Evolutionary conservation across 1,140 invertebrate species (phyloP).

Genomic region (Eurosta solidaginis): DNA sequence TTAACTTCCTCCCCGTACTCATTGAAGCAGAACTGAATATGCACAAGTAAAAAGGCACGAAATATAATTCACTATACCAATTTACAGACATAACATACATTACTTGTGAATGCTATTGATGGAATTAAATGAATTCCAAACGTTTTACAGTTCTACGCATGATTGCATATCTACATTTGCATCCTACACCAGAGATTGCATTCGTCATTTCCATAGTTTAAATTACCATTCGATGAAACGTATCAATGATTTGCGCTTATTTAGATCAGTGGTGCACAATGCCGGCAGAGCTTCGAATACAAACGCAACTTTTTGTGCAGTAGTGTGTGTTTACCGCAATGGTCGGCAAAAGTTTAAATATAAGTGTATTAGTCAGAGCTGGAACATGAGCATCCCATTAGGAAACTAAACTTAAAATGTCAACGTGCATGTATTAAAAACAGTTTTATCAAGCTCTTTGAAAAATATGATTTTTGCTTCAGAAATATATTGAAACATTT

Average conservation of each 20-base stretch:
- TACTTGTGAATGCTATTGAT: background rate
- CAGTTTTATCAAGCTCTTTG: too few species aligned
- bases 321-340: too few species aligned
- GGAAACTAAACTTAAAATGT: too few species aligned
- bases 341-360: too few species aligned
- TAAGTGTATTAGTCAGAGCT: too few species aligned
- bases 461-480: too few species aligned
- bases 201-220: background rate
- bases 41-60: too few species aligned
- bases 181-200: background rate
- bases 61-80: background rate
- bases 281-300: background rate
- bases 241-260: slow-evolving; percentile 14
- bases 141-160: background rate
- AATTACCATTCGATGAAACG: slow-evolving; percentile 16
- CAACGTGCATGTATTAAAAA: too few species aligned
- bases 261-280: background rate
- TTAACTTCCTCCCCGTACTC: background rate
- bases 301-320: background rate
- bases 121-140: slow-evolving; percentile 1
- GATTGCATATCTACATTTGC: background rate
- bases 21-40: background rate
- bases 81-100: background rate
- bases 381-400: too few species aligned
- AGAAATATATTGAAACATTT: too few species aligned